A percentile compares a stretch with the other conserved stretches of the same genome.
phyloP scores from a whole-genome alignment of 2,797 vertebrate genomes.

The Enteromius unitaeniatus region DNA sequence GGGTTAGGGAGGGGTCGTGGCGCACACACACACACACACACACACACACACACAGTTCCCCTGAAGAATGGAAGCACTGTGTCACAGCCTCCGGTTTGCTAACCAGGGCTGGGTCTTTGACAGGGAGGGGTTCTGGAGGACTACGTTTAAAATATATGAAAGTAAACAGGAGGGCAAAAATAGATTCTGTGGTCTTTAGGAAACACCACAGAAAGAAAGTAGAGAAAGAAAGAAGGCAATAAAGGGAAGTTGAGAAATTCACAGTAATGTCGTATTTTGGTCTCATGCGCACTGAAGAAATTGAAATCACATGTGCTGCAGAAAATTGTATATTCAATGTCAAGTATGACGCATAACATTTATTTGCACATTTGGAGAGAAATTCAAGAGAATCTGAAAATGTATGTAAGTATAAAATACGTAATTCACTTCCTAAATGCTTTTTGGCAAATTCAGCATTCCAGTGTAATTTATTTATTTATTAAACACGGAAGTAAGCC shows the following conservation, averaged over 20 bases:
- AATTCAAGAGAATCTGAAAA: not conserved
- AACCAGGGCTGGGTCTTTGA: constrained; percentile 69
- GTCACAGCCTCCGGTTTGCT: constrained; percentile 59
- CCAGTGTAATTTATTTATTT: not conserved
- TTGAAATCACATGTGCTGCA: constrained; percentile 25
- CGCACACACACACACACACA: constrained; percentile 49
- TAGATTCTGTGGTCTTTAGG: constrained; percentile 75
- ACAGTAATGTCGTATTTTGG: constrained; percentile 18
- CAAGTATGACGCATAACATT: not conserved
- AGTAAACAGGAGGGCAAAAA: constrained; percentile 81
- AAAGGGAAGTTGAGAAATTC: constrained; percentile 67
- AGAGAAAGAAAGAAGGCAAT: constrained; percentile 24
- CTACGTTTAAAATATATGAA: constrained; percentile 74
- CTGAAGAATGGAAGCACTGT: constrained; percentile 79
- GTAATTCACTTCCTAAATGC: not conserved
- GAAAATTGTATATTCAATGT: not conserved
- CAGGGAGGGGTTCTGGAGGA: constrained; percentile 71
- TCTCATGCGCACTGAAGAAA: constrained; percentile 3
- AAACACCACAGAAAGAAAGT: constrained; percentile 56
- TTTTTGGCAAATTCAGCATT: not conserved
- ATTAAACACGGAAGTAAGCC: not conserved
- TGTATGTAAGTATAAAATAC: not conserved
- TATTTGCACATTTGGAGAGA: not conserved
- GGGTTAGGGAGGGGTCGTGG: constrained; percentile 47
- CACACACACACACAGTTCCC: constrained; percentile 56